phyloP scores from a whole-genome alignment of 92 coral and sea anemone genomes.

The Parazoanthus swiftii region DNA sequence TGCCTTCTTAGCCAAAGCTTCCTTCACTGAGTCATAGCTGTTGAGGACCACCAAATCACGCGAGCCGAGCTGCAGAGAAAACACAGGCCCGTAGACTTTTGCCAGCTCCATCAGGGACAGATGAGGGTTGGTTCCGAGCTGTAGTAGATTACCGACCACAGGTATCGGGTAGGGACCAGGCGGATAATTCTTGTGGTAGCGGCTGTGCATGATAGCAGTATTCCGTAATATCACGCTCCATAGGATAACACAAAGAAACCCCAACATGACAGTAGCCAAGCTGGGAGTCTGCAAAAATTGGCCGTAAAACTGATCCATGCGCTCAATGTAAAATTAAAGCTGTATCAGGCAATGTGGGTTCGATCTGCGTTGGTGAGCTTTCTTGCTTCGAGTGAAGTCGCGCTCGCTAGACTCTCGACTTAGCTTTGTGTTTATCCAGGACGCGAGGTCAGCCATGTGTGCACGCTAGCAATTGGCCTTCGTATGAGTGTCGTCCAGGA shows the following conservation, averaged over 20 bases:
- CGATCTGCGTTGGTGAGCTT: neutral
- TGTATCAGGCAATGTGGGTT: neutral
- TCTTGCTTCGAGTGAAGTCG: neutral
- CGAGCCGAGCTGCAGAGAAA: slow-evolving; percentile 59
- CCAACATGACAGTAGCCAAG: neutral
- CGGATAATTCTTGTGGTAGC: slow-evolving; percentile 43
- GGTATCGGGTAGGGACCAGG: slow-evolving; percentile 72
- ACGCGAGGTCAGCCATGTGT: neutral
- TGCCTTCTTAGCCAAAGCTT: slow-evolving; percentile 55
- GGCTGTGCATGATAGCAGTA: neutral
- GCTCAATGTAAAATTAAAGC: neutral
- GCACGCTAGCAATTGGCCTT: neutral
- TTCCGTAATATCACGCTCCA: slow-evolving; percentile 11
- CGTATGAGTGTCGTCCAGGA: neutral
- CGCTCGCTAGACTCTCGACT: neutral
- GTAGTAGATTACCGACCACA: slow-evolving; percentile 59
- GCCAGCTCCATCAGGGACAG: slow-evolving; percentile 49
- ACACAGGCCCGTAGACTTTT: slow-evolving; percentile 63
- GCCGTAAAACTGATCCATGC: neutral
- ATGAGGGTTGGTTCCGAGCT: slow-evolving; percentile 66
- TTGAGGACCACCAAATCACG: slow-evolving; percentile 62
- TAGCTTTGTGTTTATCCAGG: neutral
- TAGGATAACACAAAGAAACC: neutral
- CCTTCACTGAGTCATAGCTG: slow-evolving; percentile 55
- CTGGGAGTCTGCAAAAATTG: slow-evolving; percentile 7